Evolutionary conservation across 2,113 vertebrate genomes (phyloP).

Genomic region (Strix aluco): DNA sequence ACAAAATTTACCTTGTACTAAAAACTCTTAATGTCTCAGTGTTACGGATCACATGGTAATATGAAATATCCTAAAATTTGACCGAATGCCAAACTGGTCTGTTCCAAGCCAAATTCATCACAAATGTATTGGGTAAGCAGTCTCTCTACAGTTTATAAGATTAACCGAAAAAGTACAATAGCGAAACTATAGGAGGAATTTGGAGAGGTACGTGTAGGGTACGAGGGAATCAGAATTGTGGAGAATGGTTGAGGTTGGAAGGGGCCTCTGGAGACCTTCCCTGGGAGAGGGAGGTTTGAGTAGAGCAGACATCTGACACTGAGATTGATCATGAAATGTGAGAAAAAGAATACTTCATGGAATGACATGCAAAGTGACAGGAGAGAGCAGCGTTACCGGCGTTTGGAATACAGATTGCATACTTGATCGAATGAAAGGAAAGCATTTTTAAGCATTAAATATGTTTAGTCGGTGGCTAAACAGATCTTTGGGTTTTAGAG

Average conservation of each 20-base stretch:
- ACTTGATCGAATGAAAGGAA: background rate
- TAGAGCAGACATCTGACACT: background rate
- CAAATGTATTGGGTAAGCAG: background rate
- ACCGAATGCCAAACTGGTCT: background rate
- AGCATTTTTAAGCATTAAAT: background rate
- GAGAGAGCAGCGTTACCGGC: background rate
- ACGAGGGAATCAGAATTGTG: too few species aligned
- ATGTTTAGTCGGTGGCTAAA: background rate
- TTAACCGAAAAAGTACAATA: background rate
- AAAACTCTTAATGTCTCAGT: background rate
- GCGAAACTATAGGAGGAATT: background rate
- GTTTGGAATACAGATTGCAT: background rate
- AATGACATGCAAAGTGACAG: background rate
- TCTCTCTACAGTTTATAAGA: background rate
- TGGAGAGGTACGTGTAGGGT: background rate
- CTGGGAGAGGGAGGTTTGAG: background rate
- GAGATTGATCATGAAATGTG: background rate
- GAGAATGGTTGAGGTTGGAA: background rate
- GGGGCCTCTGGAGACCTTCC: background rate
- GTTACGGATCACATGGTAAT: rapidly evolving
- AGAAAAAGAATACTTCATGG: background rate
- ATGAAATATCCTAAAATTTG: background rate
- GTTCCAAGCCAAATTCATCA: background rate
- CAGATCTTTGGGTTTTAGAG: background rate
- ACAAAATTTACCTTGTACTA: background rate